These are phyloP conservation scores for Gorsachius goisagi DNA, from an alignment of 2,113 vertebrate species.

Conservation along the genomic window DNA sequence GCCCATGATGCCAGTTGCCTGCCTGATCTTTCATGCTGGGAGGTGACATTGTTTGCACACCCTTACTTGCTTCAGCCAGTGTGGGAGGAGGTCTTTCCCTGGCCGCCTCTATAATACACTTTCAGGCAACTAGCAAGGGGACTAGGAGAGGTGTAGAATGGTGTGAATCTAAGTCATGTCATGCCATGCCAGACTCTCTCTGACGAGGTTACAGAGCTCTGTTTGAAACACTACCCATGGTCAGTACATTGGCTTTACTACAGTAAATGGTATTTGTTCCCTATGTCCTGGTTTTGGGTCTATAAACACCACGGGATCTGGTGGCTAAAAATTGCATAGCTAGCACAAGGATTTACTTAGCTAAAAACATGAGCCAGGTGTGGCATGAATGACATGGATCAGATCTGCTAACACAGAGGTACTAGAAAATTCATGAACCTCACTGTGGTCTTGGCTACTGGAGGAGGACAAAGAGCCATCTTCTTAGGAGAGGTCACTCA, in stretches of 20 bases:
- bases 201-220: not conserved
- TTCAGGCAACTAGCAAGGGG: not conserved
- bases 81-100: not conserved
- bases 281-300: not conserved
- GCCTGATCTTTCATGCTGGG: not conserved
- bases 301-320: not conserved
- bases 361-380: not conserved
- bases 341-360: not conserved
- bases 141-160: not conserved
- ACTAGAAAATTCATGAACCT: not conserved
- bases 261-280: not conserved
- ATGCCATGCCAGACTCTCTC: rapidly evolving
- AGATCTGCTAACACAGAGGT: not conserved
- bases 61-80: not conserved
- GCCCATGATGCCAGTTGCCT: not conserved
- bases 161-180: not conserved
- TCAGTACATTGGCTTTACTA: not conserved
- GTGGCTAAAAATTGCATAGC: not conserved
- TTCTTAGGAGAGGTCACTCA: not conserved
- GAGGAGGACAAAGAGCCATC: not conserved
- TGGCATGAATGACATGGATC: not conserved
- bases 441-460: not conserved
- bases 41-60: not conserved
- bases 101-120: not conserved
- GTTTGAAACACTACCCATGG: not conserved